A percentile compares a stretch with the other conserved stretches of the same genome.
These are phyloP conservation scores for Puffinus mauretanicus DNA, from an alignment of 2,113 vertebrate genomes.

Conservation along the genomic window DNA sequence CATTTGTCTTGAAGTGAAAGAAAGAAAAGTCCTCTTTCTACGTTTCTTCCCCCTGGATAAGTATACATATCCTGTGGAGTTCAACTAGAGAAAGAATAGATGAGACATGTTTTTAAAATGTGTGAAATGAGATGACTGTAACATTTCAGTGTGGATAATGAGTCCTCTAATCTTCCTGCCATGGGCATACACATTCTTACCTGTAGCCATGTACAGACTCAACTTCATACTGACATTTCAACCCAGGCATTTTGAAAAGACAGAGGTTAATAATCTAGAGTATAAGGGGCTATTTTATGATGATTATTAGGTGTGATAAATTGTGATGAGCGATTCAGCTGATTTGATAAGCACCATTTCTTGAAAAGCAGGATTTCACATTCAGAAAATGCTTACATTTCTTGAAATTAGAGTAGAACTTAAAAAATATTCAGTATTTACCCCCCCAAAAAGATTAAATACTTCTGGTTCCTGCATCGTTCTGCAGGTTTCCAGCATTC, in stretches of 20 bases:
- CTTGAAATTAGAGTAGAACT: background rate
- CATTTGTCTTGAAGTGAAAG: background rate
- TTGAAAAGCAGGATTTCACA: background rate
- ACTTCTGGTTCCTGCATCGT: background rate
- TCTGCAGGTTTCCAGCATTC: background rate
- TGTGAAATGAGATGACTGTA: background rate
- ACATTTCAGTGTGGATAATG: background rate
- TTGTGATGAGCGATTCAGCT: background rate
- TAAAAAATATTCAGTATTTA: background rate
- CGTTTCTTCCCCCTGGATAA: background rate
- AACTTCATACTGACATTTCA: background rate
- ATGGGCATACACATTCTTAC: background rate
- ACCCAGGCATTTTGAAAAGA: background rate
- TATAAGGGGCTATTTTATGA: background rate
- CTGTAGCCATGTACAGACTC: background rate
- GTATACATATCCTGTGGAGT: background rate
- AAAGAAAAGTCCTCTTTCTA: background rate
- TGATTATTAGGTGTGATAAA: background rate
- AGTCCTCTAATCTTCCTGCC: background rate
- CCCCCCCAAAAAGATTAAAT: rapidly evolving
- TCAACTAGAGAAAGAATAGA: background rate
- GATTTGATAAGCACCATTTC: background rate
- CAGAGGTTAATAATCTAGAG: background rate
- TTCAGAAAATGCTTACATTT: background rate
- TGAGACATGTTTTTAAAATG: background rate